phyloP scores from a whole-genome alignment of 1,140 invertebrate species.

The Drosophila rufa region DNA sequence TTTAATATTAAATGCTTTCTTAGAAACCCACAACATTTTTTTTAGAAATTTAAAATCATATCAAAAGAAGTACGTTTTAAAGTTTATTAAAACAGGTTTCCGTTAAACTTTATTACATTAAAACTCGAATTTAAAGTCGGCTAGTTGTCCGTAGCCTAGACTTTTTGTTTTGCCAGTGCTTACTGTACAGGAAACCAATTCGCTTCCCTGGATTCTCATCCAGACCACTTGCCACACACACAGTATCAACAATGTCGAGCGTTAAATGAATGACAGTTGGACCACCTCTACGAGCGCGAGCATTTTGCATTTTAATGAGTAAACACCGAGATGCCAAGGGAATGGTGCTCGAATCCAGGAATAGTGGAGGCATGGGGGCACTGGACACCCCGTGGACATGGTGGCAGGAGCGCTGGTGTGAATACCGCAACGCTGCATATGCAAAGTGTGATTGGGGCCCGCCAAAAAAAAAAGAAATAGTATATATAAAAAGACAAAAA shows the following conservation, averaged over 20 bases:
- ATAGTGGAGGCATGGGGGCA: not conserved
- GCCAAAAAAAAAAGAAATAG: constrained; percentile 39
- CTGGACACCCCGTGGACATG: constrained; percentile 31
- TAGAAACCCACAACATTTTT: too few relatives aligned
- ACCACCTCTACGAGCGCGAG: constrained; percentile 44
- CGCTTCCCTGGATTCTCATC: constrained; percentile 19
- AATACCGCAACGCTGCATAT: constrained; percentile 63
- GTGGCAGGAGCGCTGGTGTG: constrained; percentile 37
- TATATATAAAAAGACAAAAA: constrained; percentile 7
- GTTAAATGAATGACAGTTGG: constrained; percentile 40
- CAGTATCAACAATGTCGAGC: constrained; percentile 49
- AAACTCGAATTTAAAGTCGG: not conserved
- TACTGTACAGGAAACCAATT: constrained; percentile 12
- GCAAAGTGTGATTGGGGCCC: constrained; percentile 64
- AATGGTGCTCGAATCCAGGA: not conserved
- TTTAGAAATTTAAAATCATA: too few relatives aligned
- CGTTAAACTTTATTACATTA: too few relatives aligned
- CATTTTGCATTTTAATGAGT: constrained; percentile 81
- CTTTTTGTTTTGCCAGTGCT: not conserved
- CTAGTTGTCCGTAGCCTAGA: not conserved
- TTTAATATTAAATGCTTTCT: too few relatives aligned
- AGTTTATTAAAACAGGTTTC: too few relatives aligned
- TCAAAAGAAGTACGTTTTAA: too few relatives aligned
- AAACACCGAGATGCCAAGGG: constrained; percentile 39
- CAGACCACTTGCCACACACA: constrained; percentile 13